Base-by-base conservation (phyloP, 2,113 vertebrate species). In the Balaenoptera acutorostrata region DNA sequence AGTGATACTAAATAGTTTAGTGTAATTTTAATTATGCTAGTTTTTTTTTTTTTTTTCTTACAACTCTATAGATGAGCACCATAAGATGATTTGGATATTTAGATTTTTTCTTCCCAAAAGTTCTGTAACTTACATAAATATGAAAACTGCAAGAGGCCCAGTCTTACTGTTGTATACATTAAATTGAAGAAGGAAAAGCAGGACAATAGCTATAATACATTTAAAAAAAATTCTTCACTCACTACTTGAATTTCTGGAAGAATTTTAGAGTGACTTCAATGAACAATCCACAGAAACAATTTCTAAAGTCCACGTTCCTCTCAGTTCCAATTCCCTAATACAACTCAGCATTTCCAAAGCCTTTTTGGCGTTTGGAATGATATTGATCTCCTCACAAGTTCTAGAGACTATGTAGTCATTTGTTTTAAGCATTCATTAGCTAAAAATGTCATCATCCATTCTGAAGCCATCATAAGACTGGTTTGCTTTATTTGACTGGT, bases 1-100 rank as follows among this genome's bases (percentile, higher is more conserved):
- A 90, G 39, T 64, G 36, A 57, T n/a, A 23, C 3, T 39, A 20
- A 82, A 41, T 36, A 78, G n/a, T 66, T 69, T 61, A 8, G 3
- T 17, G 21, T 61, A 80, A 72, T 11, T 95, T 69, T 59, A 68
- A 85, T 85, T 44, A 69, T 1, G 52, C 1, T 20, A 5, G 14
- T 31, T 72, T 77, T 88, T 75, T 92, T 92, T 92, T 92, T n/a
- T 83, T 92, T 92, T n/a, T 83, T 44, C 39, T 94, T 71, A 85
- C 0, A 88, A 46, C 13, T 31, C 3, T 29, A n/a, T 31, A 77
- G 25, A 20, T 93, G 85, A 41, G 29, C 88, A 2, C 25, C 17
- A 88, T 61, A 29, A 78, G 4, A 20, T 12, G 33, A 82, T 68
- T 78, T 41, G 23, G 7, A 85, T 68, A 6, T 82, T 88, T 81